phyloP scores from a whole-genome alignment of 1,140 invertebrate genomes.

The Colletes gigas region DNA sequence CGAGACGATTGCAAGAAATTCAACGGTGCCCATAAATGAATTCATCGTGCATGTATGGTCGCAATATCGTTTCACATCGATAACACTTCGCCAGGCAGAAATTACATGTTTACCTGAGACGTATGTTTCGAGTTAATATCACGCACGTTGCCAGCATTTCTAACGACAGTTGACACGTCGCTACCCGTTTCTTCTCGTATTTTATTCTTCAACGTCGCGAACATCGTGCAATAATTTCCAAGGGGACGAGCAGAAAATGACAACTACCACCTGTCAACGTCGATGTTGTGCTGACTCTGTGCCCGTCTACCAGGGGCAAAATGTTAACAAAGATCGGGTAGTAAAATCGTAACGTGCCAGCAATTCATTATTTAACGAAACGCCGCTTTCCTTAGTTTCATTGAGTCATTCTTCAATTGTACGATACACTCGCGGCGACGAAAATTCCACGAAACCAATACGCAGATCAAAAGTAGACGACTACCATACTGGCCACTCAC shows the following conservation, averaged over 20 bases:
- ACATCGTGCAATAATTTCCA: slow-evolving; percentile 78
- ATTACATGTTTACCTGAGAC: slow-evolving; percentile 71
- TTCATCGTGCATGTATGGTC: background rate
- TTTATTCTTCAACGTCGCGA: slow-evolving; percentile 87
- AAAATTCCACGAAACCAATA: background rate
- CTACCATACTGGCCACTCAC: slow-evolving; percentile 35
- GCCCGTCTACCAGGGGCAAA: background rate
- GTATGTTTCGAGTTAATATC: slow-evolving; percentile 82
- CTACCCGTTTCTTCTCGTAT: slow-evolving; percentile 88
- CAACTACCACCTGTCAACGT: slow-evolving; percentile 70
- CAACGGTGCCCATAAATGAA: background rate
- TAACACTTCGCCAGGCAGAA: background rate
- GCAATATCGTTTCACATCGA: background rate
- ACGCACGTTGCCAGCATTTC: slow-evolving; percentile 80
- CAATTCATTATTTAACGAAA: slow-evolving; percentile 28
- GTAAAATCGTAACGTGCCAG: background rate
- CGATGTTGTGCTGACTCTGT: slow-evolving; percentile 27
- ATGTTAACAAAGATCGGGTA: slow-evolving; percentile 1
- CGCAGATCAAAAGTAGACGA: background rate
- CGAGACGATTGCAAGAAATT: background rate
- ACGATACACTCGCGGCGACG: background rate
- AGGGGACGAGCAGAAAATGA: slow-evolving; percentile 43
- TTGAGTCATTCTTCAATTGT: slow-evolving; percentile 23
- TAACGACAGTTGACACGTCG: slow-evolving; percentile 83
- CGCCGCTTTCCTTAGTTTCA: background rate